Percentiles rank a stretch among this genome's conserved stretches.
These are phyloP conservation scores for Wasmannia auropunctata DNA, from an alignment of 1,140 invertebrate species.

Conservation along the genomic window DNA sequence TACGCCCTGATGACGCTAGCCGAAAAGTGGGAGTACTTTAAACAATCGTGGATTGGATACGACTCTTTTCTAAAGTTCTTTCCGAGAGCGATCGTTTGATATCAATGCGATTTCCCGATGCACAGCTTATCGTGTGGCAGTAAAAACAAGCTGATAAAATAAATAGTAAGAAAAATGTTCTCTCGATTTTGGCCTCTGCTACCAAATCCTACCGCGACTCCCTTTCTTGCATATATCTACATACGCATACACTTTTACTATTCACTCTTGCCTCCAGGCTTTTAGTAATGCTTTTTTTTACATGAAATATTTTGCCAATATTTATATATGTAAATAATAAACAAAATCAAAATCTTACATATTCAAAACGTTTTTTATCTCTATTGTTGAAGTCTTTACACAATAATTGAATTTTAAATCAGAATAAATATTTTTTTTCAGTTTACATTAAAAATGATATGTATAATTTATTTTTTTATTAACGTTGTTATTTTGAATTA, in stretches of 20 bases:
- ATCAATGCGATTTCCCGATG: not conserved
- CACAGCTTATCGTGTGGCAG: conserved; percentile 22
- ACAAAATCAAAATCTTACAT: not conserved
- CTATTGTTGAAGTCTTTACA: not conserved
- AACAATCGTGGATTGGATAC: conserved; percentile 4
- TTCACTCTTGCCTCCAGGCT: not conserved
- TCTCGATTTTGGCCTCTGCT: not conserved
- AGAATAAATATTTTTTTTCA: not conserved
- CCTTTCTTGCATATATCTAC: not conserved
- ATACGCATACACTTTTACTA: not conserved
- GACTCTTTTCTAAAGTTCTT: conserved; percentile 30
- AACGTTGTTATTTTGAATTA: too few relatives aligned
- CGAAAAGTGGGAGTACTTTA: not conserved
- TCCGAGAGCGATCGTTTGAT: conserved; percentile 8
- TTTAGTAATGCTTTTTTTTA: not conserved
- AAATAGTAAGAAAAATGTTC: conserved; percentile 36
- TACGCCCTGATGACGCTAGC: not conserved
- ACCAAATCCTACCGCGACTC: conserved; percentile 10
- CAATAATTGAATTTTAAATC: not conserved
- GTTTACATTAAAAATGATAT: too few relatives aligned
- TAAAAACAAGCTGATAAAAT: conserved; percentile 36
- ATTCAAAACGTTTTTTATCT: not conserved
- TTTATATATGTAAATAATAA: conserved; percentile 24
- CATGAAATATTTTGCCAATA: not conserved
- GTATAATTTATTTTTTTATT: not conserved